Percentiles rank a stretch among this genome's conserved stretches.
Evolutionary conservation across 30 jellyfish, hydroid and myxozoan species (phyloP).

Genomic region (Aurelia sp.): DNA sequence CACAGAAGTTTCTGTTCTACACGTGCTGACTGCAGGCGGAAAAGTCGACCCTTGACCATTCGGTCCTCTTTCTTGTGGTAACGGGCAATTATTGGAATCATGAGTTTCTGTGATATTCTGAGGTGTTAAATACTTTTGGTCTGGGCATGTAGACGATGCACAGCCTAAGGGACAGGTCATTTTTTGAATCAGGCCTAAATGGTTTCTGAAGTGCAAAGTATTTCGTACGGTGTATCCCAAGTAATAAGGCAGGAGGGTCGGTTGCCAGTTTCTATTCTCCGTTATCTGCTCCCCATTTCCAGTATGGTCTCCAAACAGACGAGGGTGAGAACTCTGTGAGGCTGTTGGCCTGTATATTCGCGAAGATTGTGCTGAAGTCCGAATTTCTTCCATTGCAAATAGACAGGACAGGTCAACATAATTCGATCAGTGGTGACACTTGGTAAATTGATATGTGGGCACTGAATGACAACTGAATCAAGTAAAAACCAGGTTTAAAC

Average conservation of each 20-base stretch:
- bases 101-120: neutral
- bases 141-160: constrained; percentile 9
- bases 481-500: too few relatives aligned
- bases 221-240: neutral
- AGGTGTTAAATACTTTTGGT: constrained; percentile 1
- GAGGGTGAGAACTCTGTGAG: neutral
- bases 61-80: neutral
- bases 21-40: neutral
- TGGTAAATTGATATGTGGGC: too few relatives aligned
- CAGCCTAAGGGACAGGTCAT: constrained; percentile 50
- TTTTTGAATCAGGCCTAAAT: neutral
- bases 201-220: neutral
- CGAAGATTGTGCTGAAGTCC: neutral
- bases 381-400: neutral
- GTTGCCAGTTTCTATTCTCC: neutral
- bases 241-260: neutral
- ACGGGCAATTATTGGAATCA: neutral
- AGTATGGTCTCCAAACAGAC: neutral
- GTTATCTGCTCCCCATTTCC: constrained; percentile 1
- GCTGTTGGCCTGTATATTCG: neutral
- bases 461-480: too few relatives aligned
- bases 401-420: too few relatives aligned
- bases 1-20: too few relatives aligned
- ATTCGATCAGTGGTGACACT: too few relatives aligned
- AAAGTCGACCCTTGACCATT: neutral